Percentiles rank a stretch among this genome's conserved stretches.
Evolutionary conservation across 2,113 vertebrate species (phyloP).

Genomic region (Sitta europaea): DNA sequence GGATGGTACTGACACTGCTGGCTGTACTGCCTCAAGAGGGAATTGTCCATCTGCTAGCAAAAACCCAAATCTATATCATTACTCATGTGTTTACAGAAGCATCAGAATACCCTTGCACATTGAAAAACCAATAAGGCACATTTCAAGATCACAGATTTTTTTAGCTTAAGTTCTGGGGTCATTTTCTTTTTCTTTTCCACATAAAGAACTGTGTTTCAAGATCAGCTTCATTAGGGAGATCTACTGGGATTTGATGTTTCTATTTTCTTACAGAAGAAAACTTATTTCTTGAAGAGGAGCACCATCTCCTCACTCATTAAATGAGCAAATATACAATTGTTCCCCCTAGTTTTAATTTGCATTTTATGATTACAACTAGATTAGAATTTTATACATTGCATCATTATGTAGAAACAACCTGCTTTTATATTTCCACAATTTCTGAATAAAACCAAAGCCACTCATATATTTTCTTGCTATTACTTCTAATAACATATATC

Average conservation of each 20-base stretch:
- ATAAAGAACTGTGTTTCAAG: slow-evolving; percentile 14
- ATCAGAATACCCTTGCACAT: not conserved
- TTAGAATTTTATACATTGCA: not conserved
- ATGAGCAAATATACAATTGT: not conserved
- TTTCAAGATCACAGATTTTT: not conserved
- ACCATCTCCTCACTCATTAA: not conserved
- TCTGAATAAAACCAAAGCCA: not conserved
- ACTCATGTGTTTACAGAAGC: not conserved
- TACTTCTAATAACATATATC: not conserved
- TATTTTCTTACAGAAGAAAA: slow-evolving; percentile 23
- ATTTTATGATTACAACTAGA: slow-evolving; percentile 22
- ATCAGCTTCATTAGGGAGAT: slow-evolving; percentile 14
- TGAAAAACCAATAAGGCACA: not conserved
- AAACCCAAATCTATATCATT: not conserved
- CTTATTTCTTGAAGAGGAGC: not conserved
- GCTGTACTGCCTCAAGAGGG: not conserved
- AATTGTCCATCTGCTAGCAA: not conserved
- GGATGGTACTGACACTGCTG: not conserved
- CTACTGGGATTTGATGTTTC: not conserved
- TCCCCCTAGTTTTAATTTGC: slow-evolving; percentile 33
- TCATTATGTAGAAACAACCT: not conserved
- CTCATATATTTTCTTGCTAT: not conserved
- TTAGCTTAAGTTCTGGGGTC: not conserved
- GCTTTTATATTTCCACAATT: not conserved
- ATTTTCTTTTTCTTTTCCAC: not conserved